These are phyloP conservation scores for Psilanteris sp. DNA, from an alignment of 1,140 invertebrate genomes.

Conservation along the genomic window DNA sequence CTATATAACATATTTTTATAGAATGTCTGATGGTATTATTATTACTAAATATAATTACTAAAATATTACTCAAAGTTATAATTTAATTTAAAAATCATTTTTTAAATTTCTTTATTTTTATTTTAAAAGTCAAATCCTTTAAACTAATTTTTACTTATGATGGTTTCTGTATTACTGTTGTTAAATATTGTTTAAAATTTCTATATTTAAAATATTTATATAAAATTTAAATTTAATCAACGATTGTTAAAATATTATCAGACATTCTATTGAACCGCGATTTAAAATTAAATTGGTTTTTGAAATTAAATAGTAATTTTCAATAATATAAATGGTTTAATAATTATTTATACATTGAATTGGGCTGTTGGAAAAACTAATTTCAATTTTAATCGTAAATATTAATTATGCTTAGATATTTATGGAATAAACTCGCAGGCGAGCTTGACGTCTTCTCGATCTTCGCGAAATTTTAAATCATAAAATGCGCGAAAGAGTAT, in stretches of 20 bases:
- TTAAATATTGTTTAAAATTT: no score
- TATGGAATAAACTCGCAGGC: conserved; percentile 66
- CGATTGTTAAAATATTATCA: conserved; percentile 14
- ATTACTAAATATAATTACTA: neutral
- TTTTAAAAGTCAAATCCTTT: no score
- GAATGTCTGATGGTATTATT: conserved; percentile 28
- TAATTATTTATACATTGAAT: no score
- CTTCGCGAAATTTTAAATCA: conserved; percentile 31
- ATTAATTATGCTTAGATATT: conserved; percentile 52
- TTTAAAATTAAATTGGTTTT: conserved; percentile 17
- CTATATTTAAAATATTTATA: no score
- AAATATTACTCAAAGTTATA: no score
- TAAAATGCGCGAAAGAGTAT: conserved; percentile 6
- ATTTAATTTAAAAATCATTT: no score
- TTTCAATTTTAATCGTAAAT: conserved; percentile 7
- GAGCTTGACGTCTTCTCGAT: conserved; percentile 68
- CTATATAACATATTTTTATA: conserved; percentile 7
- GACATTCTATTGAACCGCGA: conserved; percentile 11
- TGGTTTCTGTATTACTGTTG: no score
- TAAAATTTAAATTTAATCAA: neutral
- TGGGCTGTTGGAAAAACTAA: neutral
- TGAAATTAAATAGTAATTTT: no score
- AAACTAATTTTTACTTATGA: no score
- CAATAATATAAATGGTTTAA: no score
- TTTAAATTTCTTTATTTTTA: no score